These are phyloP conservation scores for Pelodytes ibericus DNA, from an alignment of 2,797 vertebrate species.

Conservation along the genomic window DNA sequence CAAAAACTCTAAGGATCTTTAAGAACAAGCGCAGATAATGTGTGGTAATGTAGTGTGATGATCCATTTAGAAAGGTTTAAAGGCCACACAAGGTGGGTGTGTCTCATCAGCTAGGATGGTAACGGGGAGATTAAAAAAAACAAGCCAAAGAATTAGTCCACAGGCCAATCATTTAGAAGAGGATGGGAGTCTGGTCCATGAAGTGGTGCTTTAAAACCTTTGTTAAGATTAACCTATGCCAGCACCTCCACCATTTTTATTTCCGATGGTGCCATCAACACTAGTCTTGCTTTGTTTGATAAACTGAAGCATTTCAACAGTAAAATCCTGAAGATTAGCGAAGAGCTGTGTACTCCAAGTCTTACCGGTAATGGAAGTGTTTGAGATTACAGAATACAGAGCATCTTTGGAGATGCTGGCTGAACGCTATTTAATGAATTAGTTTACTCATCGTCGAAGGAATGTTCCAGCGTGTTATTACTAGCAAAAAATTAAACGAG, in stretches of 20 bases:
- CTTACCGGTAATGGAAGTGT: slow-evolving; percentile 59
- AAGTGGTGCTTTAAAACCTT: neutral
- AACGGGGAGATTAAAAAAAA: slow-evolving; percentile 1
- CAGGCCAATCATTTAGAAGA: neutral
- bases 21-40: neutral
- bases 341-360: slow-evolving; percentile 37
- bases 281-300: slow-evolving; percentile 41
- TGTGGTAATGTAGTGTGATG: neutral
- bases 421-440: slow-evolving; percentile 61
- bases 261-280: slow-evolving; percentile 29
- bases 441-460: slow-evolving; percentile 56
- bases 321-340: slow-evolving; percentile 60
- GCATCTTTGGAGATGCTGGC: slow-evolving; percentile 53
- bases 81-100: neutral
- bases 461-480: slow-evolving; percentile 52
- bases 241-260: neutral
- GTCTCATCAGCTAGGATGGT: neutral
- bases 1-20: no score
- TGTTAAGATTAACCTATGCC: neutral
- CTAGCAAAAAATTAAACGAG: slow-evolving; percentile 61
- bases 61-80: neutral
- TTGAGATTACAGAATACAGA: slow-evolving; percentile 60
- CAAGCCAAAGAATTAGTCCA: neutral
- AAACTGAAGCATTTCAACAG: slow-evolving; percentile 56
- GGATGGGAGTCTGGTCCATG: neutral